Conservation (phyloP, 2,797 vertebrate genomes). For the Sarcophilus harrisii region DNA sequence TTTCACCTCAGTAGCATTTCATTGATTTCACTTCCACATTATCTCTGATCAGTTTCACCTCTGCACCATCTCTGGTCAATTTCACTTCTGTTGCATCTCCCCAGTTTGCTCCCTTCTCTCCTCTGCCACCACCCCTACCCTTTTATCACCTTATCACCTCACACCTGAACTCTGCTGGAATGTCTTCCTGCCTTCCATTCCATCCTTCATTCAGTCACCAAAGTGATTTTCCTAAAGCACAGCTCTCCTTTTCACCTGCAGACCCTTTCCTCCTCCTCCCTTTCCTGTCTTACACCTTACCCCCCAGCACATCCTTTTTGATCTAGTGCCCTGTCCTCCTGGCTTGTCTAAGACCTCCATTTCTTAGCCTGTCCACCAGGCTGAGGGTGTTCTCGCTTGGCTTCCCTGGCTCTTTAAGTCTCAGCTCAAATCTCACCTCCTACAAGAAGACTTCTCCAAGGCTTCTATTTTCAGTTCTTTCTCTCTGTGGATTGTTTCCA, state of each 20-base stretch:
- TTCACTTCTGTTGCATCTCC: not conserved
- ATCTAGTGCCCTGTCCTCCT: no score
- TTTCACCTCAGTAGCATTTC: no score
- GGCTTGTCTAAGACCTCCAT: not conserved
- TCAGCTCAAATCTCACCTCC: not conserved
- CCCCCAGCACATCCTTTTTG: not conserved
- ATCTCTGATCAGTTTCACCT: no score
- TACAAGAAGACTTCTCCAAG: not conserved
- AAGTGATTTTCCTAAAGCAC: not conserved
- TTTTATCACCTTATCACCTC: not conserved
- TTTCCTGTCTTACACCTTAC: not conserved
- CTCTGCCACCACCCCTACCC: not conserved
- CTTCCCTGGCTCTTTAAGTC: not conserved
- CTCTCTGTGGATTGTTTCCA: not conserved
- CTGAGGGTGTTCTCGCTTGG: not conserved
- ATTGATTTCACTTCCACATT: no score
- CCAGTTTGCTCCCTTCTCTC: not conserved
- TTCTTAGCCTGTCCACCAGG: not conserved
- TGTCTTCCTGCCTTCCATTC: not conserved
- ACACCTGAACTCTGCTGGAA: not conserved
- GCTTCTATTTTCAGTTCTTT: not conserved
- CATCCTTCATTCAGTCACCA: not conserved
- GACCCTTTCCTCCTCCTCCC: not conserved
- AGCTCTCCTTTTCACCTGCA: not conserved
- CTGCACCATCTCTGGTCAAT: no score